These are phyloP conservation scores for Pachydiplax longipennis DNA, from an alignment of 2,888 invertebrate species.

Conservation along the genomic window DNA sequence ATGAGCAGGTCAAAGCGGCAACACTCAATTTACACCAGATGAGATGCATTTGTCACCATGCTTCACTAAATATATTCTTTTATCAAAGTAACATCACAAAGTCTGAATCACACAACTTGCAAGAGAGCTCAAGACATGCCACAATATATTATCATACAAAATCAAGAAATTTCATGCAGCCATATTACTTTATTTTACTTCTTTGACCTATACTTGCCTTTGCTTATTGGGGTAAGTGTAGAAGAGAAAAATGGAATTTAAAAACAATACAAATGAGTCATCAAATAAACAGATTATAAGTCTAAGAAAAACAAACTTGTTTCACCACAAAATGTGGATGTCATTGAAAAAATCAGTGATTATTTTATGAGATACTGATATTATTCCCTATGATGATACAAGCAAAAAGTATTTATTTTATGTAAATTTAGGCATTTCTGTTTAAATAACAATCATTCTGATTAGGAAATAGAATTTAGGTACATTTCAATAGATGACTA, in stretches of 20 bases:
- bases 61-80: slow-evolving; percentile 27
- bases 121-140: slow-evolving; percentile 40
- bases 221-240: slow-evolving; percentile 44
- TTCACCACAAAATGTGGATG: background rate
- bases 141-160: slow-evolving; percentile 31
- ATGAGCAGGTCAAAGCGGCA: slow-evolving; percentile 40
- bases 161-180: slow-evolving; percentile 37
- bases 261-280: slow-evolving; percentile 37
- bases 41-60: slow-evolving; percentile 27
- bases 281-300: slow-evolving; percentile 17
- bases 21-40: slow-evolving; percentile 36
- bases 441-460: background rate
- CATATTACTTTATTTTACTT: slow-evolving; percentile 37
- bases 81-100: slow-evolving; percentile 2
- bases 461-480: background rate
- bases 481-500: background rate
- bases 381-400: background rate
- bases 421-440: background rate
- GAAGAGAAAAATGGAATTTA: slow-evolving; percentile 39
- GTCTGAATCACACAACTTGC: slow-evolving; percentile 36
- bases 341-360: background rate
- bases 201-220: slow-evolving; percentile 43
- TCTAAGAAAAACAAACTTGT: slow-evolving; percentile 18
- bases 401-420: background rate
- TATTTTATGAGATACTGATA: background rate